Evolutionary conservation across 2,113 vertebrate genomes (phyloP), one percentile per base, ranked within the genome.

Genomic region (Phainopepla nitens): DNA sequence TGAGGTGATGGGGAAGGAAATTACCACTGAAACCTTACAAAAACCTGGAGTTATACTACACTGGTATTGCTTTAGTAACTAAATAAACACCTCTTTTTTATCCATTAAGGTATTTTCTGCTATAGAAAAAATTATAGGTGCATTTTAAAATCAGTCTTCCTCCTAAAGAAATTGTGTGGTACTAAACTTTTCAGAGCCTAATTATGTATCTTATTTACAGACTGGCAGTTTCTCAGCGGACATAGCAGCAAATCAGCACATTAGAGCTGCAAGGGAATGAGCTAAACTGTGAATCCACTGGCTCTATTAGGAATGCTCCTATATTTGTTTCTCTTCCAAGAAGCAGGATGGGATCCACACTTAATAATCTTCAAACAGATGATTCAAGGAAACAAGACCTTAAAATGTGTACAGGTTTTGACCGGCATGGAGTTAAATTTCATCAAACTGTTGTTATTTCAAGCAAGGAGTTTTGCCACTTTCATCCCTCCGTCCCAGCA

Each of bases 351-450:
- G 69, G 16, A 27, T 39, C 11, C 56, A 50, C 50, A 28, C 4
- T 61, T 58, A 54, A 45, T 57, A 23, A 76, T 51, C 47, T 66
- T 90, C 58, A 51, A 70, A 82, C 5, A 75, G 25, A 51, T 33
- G 4, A 42, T 11, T 71, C n/a, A 36, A 36, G 36, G 24, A 57
- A 51, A 25, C 3, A 44, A 92, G 72, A 73, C 36, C 20, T 57
- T 28, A 51, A 23, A 77, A 62, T 4, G 53, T 7, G 0, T 33
- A 24, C 0, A 1, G 15, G 5, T 44, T 70, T 82, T 83, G 62
- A 62, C 15, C 14, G 22, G 31, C 25, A 33, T 7, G 19, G 20
- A 35, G 29, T 28, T 49, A 27, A 66, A 69, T 69, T 54, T 31
- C 47, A 42, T 42, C 41, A 31, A 3, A 7, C 25, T 33, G 31